Evolutionary conservation across 2,888 invertebrate species (phyloP), one percentile per base, ranked within the genome.

Genomic region (Drosophila mayaguana): DNA sequence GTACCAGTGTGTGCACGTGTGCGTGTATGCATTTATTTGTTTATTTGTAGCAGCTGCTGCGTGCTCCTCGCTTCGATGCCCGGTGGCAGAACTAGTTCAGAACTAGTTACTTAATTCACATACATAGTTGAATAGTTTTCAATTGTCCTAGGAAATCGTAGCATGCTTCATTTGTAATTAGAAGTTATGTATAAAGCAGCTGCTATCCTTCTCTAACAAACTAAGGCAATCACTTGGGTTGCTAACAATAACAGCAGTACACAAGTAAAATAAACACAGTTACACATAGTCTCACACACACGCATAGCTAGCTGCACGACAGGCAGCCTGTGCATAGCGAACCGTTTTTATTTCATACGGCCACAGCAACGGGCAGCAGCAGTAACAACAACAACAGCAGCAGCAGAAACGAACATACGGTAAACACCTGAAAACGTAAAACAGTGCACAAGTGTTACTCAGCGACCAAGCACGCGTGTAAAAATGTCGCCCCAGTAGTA

Each of bases 281-380:
- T 40, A 22, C 50, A 53, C 18, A 16, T n/a, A 38, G 7, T 18
- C 46, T n/a, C n/a, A 42, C 40, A 40, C n/a, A 18, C 42, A 12
- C 62, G 36, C 32, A 40, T 43, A 45, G 43, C n/a, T 46, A 61
- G 22, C 43, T 51, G 51, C 61, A 38, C 48, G 60, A 64, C 69
- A 72, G 67, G 63, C 75, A 57, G 57, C 72, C 66, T 88, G 88
- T 77, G 84, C 88, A 90, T 90, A 88, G 80, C 78, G 91, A 81
- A 89, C 87, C 83, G 91, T 88, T 91, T 91, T 89, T 91, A 91
- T 91, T 91, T 90, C 91, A 91, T 91, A 90, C 38, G 80, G 72
- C 72, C 73, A 74, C 73, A 68, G 53, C 60, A 61, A 53, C 56
- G 56, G 42, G 43, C 56, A 56, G 16, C n/a, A 40, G 25, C 46